Evolutionary conservation across 2,888 invertebrate species (phyloP), one percentile per base, ranked within the genome.

Genomic region (Glaucopsyche alexis): DNA sequence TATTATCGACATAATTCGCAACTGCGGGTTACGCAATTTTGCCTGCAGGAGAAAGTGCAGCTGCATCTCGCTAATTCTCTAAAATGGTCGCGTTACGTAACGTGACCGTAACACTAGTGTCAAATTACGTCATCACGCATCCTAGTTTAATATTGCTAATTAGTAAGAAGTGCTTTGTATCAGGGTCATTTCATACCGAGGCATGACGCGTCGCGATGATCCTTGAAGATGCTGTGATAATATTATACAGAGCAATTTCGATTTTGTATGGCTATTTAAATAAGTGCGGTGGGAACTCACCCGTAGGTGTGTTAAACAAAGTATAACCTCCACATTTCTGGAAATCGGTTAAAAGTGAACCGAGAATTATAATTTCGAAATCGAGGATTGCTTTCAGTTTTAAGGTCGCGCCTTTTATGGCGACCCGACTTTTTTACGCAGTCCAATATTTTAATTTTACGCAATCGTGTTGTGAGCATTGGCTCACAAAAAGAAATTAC

Each of bases 1-100:
- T 11, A 66, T 45, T 67, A 69, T 69, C 49, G 69, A 14, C 19
- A 49, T 47, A 67, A 47, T 29, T 69, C 29, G 11, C 47, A 45
- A 47, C 79, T 81, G 78, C 77, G 85, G 83, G 84, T 87, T 85
- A 82, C 81, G 52, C 79, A 81, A 79, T 74, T 83, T 83, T 80
- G 80, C 73, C 76, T 78, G 78, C 78, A 77, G 81, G 88, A 87
- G 89, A 88, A 88, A 88, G 88, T 87, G 86, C 87, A 87, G 77
- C 77, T 86, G 84, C 85, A 87, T 76, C 80, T 78, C 76, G 81
- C 85, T 83, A 86, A 86, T 84, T 80, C 76, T 79, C 81, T 77
- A 75, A 79, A 77, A 76, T 75, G 71, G 72, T 70, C 73, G 73
- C 76, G 65, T 76, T 73, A 75, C 72, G 72, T 73, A 76, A 75